Evolutionary conservation across 2,888 invertebrate species (phyloP).

Genomic region (Philonicus albiceps): DNA sequence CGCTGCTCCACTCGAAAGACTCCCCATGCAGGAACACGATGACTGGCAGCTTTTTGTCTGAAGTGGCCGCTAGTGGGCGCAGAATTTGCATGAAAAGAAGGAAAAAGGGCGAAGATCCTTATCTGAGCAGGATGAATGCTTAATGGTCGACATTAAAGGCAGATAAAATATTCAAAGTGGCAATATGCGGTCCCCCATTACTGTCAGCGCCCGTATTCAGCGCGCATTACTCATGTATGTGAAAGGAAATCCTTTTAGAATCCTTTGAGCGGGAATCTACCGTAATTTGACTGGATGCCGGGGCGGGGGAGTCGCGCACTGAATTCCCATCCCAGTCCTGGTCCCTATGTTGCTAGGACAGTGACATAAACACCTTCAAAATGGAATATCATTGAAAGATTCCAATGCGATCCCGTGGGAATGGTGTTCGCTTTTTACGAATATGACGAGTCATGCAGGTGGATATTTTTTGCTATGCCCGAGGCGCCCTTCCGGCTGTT

Average conservation of each 20-base stretch:
- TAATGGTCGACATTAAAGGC: slow-evolving; percentile 32
- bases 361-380: not conserved
- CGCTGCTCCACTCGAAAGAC: slow-evolving; percentile 94
- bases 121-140: slow-evolving; percentile 29
- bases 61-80: slow-evolving; percentile 57
- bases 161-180: slow-evolving; percentile 42
- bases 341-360: not conserved
- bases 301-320: not conserved
- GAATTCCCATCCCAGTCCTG: not conserved
- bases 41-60: slow-evolving; percentile 63
- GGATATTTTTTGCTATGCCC: not conserved
- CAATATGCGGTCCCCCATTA: not conserved
- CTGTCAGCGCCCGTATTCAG: slow-evolving; percentile 14
- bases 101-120: slow-evolving; percentile 14
- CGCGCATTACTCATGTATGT: slow-evolving; percentile 14
- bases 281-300: not conserved
- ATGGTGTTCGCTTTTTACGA: not conserved
- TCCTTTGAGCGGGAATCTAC: not conserved
- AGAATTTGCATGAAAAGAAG: slow-evolving; percentile 13
- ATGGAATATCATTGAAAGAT: not conserved
- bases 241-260: slow-evolving; percentile 1
- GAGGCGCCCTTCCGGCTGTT: not conserved
- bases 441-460: not conserved
- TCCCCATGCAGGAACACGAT: slow-evolving; percentile 64
- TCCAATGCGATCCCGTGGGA: not conserved